Evolutionary conservation across 2,113 vertebrate genomes (phyloP), one percentile per base, ranked within the genome.

Genomic region (Mormyrus iriodes): DNA sequence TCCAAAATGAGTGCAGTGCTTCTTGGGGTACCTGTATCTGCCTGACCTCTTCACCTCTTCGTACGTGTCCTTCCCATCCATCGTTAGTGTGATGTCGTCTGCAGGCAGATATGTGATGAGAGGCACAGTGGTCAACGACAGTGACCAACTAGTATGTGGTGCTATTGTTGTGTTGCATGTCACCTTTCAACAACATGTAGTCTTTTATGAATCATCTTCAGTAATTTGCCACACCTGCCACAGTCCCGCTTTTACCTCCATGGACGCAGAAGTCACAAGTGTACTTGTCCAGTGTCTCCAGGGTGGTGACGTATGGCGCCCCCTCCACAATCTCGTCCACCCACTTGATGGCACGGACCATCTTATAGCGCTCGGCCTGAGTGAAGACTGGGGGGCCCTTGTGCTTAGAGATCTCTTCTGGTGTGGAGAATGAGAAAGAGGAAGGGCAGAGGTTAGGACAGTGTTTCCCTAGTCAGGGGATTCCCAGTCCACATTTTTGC

Each of bases 281-380:
- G 91, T 98, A 97, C 93, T 98, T 98, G 96, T 99, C 97, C 89
- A 99, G 95, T 0, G 98, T 99, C 92, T 97, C 97, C 91, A 99
- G 95, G 0, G 97, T 98, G 93, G 98, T 99, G 92, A 99, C 98
- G 0, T 99, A 99, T 4, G 98, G 98, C 4, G 98, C 98, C 7
- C 97, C 97, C 2, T 97, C 95, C 86, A 98, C 97, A 31, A 99
- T 97, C 91, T 99, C 98, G 76, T 99, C 98, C 92, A 99, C 98
- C 98, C 98, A 99, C 92, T 99, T 99, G 93, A 99, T 99, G 92
- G 98, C 98, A 48, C 95, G 96, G 86, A 99, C 98, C 97, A 99
- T 99, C 94, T 98, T 98, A 95, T 99, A 99, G 85, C 98, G 92
- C 90, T 99, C 98, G 48, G 96, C 97, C 94, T 99, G 97, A 0